Evolutionary conservation across 2,888 invertebrate species (phyloP), one percentile per base, ranked within the genome.

Genomic region (Ichneumon xanthorius): DNA sequence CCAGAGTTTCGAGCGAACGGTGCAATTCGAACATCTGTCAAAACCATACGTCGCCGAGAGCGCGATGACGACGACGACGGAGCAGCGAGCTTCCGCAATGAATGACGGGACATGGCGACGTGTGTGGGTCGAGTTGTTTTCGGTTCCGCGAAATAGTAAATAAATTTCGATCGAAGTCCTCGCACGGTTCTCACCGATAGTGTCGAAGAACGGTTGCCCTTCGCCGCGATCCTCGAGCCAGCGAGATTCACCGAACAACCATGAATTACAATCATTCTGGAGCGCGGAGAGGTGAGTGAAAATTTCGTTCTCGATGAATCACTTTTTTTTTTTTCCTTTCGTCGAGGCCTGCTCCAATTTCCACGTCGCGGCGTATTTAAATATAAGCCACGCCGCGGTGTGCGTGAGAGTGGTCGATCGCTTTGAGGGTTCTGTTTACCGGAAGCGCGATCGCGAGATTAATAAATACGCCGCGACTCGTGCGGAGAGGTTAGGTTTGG

Each of bases 241-340:
- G 22, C 65, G 63, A 85, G 75, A 80, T 67, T 45, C 16, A 71
- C 37, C 33, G n/a, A 67, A 71, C 48, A 78, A 91, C 79, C 71
- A 93, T 94, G 93, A 93, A 93, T 91, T 93, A 93, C 85, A 93
- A 92, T 90, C 91, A 93, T 45, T 90, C 93, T 2, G 91, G 89
- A 85, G 89, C 91, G 9, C 90, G 92, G 5, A 92, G 93, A 87
- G 93, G 94, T 93, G 85, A 90, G 89, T 83, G 68, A 50, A 61
- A 11, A n/a, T 45, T 50, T 37, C 22, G 7, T 16, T 50, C 33
- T 48, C 33, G 40, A 72, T n/a, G 30, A 79, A 75, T 70, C 26
- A 55, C 30, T 55, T 53, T n/a, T 53, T 53, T n/a, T 53, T 14
- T 71, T 68, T 26, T 61, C 26, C 19, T 33, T n/a, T 37, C 37